Evolutionary conservation across 2,888 invertebrate species (phyloP), one percentile per base, ranked within the genome.

Genomic region (Conops quadrifasciatus): DNA sequence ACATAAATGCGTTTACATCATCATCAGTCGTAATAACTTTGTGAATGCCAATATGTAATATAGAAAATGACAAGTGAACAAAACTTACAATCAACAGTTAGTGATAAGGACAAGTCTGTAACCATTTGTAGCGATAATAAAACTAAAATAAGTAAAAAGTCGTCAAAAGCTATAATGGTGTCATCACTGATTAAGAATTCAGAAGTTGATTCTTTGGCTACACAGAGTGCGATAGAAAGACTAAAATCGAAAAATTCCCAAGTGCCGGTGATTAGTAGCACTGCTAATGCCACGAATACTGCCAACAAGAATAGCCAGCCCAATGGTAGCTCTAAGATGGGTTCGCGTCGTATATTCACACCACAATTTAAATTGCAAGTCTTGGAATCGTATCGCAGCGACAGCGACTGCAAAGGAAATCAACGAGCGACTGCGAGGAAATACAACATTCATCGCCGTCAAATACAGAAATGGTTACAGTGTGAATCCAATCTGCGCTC

Each of bases 381-480:
- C 78, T 88, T 95, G 76, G 94, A 94, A 85, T 94, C 95, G 59
- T 95, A 94, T 85, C 89, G 94, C 76, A 90, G 91, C 79, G 95
- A 95, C 84, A 89, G 91, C 58, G 95, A 95, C 84, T 95, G 95
- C 86, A 92, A 94, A 80, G 94, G 94, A 66, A 95, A 95, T 86
- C 95, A 95, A 85, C 89, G 95, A 67, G 95, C 95, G 2, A 95
- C 95, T 21, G 95, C 95, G 73, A 90, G 95, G 81, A 95, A 95
- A 86, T 95, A 94, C 86, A 93, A 94, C 72, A 95, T 95, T 76
- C 95, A 95, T 85, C 89, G 95, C 71, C 89, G 95, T 72, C 95
- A 95, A 86, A 95, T 95, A 78, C 95, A 95, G 87, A 95, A 95
- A 88, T 95, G 95, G 95, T 87, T 95, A 76, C 95, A 95, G 87